These are phyloP conservation scores for Cololabis saira DNA, from an alignment of 2,113 vertebrate species.

Conservation along the genomic window DNA sequence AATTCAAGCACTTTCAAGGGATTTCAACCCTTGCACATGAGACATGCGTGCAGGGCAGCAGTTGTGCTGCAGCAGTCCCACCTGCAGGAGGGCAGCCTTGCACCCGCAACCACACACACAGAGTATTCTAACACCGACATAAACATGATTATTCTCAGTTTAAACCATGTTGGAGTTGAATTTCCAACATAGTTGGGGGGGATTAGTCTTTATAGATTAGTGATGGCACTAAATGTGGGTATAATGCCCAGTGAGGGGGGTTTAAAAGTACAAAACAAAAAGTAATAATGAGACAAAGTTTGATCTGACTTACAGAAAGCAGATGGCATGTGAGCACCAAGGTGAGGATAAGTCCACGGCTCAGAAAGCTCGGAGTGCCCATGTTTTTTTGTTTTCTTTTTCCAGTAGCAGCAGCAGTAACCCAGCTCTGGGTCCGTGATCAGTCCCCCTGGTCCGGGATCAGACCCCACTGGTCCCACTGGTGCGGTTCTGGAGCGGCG, in stretches of 20 bases:
- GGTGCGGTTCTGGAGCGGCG: too few species aligned
- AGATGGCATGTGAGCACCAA: conserved; percentile 74
- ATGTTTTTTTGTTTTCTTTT: too few species aligned
- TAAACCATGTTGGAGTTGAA: not conserved
- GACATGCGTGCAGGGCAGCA: conserved; percentile 7
- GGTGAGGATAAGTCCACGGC: conserved; percentile 71
- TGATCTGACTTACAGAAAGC: conserved; percentile 75
- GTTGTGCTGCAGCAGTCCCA: conserved; percentile 29
- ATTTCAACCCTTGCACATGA: too few species aligned
- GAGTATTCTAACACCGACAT: not conserved
- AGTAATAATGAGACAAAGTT: conserved; percentile 24
- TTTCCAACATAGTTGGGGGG: too few species aligned
- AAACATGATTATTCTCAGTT: too few species aligned
- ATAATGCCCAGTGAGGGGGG: not conserved
- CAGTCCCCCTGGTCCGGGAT: conserved; percentile 56
- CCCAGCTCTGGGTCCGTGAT: conserved; percentile 70
- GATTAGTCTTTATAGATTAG: too few species aligned
- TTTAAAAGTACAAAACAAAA: conserved; percentile 9
- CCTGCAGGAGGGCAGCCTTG: conserved; percentile 32
- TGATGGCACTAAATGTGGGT: not conserved
- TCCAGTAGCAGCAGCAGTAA: too few species aligned
- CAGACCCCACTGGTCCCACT: conserved; percentile 46
- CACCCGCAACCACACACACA: conserved; percentile 26
- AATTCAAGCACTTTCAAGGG: too few species aligned
- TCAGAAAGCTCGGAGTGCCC: conserved; percentile 69